Base-by-base conservation (phyloP, 1,140 invertebrate genomes). In the Apis dorsata region DNA sequence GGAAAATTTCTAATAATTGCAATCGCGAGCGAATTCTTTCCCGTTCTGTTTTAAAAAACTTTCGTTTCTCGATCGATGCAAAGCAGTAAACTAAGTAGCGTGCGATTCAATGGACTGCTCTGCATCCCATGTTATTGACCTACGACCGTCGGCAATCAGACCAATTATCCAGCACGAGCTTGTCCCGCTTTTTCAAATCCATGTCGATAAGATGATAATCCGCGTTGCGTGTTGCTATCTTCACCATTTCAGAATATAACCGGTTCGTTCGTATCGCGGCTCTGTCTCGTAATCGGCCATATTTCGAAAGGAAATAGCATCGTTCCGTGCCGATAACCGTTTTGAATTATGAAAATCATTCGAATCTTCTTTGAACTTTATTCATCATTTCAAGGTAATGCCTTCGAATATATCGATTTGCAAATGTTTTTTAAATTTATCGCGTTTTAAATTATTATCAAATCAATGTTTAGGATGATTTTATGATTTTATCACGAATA, bases 121-220 rank as follows among this genome's bases (percentile, higher is more conserved):
- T 7, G 59, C 71, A 57, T 76, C n/a, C 79, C 74, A 87, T 89
- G 90, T 91, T 92, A 91, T 93, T 94, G 93, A 93, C 92, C 92
- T 78, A 88, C 89, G 90, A 90, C 88, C 86, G 86, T 89, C 87
- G 76, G 85, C 89, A 93, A 94, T 93, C 90, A 92, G 90, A 90
- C 89, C 92, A 93, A 93, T 93, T 90, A 91, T 81, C 87, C 78
- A 49, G 74, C 73, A 80, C 92, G 89, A 93, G 92, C 91, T 90
- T 89, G 87, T 86, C 78, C 85, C 71, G 80, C 85, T 88, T 91
- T 86, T 89, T 84, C 82, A 90, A 44, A 88, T 89, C 77, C 84
- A 86, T 79, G 85, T 82, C 63, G 49, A 62, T 84, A 34, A 68
- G 57, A 63, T 34, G 78, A 70, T 84, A 78, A 81, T 87, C 65